A percentile compares a stretch with the other conserved stretches of the same genome.
Evolutionary conservation across 2,888 invertebrate species (phyloP).

Genomic region (Megastigmus dorsalis): DNA sequence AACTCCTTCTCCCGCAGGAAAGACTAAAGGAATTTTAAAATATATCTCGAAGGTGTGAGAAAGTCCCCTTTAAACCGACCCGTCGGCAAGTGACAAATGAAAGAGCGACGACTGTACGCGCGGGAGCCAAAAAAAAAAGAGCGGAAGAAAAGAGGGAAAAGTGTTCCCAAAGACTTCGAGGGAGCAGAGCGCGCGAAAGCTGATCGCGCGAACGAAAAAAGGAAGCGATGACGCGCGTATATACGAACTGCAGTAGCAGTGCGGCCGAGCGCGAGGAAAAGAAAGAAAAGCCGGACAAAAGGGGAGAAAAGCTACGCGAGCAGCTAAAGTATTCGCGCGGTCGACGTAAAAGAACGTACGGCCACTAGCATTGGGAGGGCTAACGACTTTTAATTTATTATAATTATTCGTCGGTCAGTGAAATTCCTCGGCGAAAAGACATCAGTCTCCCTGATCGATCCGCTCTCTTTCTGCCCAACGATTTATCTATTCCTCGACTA

Average conservation of each 20-base stretch:
- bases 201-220: too few species aligned
- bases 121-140: not conserved
- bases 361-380: not conserved
- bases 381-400: conserved; percentile 48
- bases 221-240: too few species aligned
- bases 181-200: not conserved
- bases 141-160: not conserved
- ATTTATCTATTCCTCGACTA: conserved; percentile 60
- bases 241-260: too few species aligned
- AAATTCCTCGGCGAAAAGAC: conserved; percentile 6
- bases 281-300: not conserved
- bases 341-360: too few species aligned
- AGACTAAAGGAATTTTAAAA: too few species aligned
- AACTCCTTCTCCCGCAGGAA: too few species aligned
- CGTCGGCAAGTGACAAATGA: too few species aligned
- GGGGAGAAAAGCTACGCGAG: not conserved
- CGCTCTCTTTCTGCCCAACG: conserved; percentile 57
- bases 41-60: too few species aligned
- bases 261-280: too few species aligned
- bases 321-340: not conserved
- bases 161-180: too few species aligned
- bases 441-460: conserved; percentile 60
- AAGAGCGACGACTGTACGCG: too few species aligned
- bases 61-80: too few species aligned
- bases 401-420: conserved; percentile 30